A percentile compares a stretch with the other conserved stretches of the same genome.
Evolutionary conservation across 2,113 vertebrate species (phyloP).

Genomic region (Gavia stellata): DNA sequence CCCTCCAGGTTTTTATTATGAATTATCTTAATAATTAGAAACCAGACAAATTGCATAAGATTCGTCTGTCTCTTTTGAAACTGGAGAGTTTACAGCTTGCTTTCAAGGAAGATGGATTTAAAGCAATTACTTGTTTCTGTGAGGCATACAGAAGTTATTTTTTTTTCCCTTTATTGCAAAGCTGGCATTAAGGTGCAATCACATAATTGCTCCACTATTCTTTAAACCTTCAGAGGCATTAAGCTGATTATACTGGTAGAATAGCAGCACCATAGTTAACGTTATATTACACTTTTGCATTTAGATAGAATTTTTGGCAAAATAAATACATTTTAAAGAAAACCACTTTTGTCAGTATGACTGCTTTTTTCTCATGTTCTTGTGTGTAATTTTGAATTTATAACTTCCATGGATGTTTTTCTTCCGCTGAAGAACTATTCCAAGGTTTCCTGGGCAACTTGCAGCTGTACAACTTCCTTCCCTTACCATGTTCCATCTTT

Average conservation of each 20-base stretch:
- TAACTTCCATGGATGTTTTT: background rate
- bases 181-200: background rate
- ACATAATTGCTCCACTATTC: background rate
- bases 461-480: background rate
- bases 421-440: background rate
- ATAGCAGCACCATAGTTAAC: background rate
- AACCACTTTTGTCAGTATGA: background rate
- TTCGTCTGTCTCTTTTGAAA: conserved; percentile 19
- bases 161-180: background rate
- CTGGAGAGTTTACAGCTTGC: background rate
- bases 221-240: background rate
- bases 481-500: background rate
- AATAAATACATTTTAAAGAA: background rate
- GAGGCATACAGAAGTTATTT: background rate
- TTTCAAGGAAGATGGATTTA: conserved; percentile 35
- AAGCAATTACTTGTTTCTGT: conserved; percentile 10
- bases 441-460: background rate
- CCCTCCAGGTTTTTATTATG: background rate
- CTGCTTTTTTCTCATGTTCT: background rate
- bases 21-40: background rate
- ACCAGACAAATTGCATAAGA: background rate
- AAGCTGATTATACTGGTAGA: background rate
- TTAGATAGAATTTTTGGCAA: background rate
- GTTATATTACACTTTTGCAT: background rate
- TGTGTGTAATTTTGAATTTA: background rate